Evolutionary conservation across 2,888 invertebrate species (phyloP), one percentile per base, ranked within the genome.

Genomic region (Caenorhabditis wallacei): DNA sequence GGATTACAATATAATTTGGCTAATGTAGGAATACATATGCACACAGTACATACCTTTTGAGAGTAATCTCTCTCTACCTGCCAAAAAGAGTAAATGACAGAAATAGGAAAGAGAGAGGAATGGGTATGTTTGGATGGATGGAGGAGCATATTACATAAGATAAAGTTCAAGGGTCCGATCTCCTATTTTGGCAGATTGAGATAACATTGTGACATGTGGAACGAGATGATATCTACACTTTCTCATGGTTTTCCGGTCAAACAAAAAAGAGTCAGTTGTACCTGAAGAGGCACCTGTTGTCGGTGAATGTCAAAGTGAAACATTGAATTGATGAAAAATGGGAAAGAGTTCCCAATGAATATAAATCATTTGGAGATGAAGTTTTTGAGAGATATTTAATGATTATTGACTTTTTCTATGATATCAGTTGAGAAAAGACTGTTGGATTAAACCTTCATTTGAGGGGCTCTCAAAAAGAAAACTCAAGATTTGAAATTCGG

Each of bases 101-200:
- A 35, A 40, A 16, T 13, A 18, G 37, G 10, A 30, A 37, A 30
- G 56, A 20, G 35, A 40, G n/a, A n/a, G 13, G n/a, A 30, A 59
- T 24, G 54, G 43, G 11, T 16, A 40, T 71, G 71, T 79, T 71
- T 79, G 71, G 51, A 51, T 43, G 57, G 16, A 48, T 16, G 35
- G 53, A 22, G 59, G 66, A 54, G 59, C 61, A 56, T 43, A 40
- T 79, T 70, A 48, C 79, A 64, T 57, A 71, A 71, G 37, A 16
- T 10, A 30, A 48, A 79, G 71, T 79, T 70, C 79, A 79, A 79
- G 79, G 79, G 79, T 71, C 70, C 46, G 11, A 37, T 13, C n/a
- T 54, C 40, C n/a, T 20, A 30, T 30, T 18, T 24, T 54, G 57
- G 10, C 51, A 71, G 61, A 43, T 40, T 37, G 68, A 56, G 64